Base-by-base conservation (phyloP, 2,888 invertebrate species). In the Eudemis profundana region DNA sequence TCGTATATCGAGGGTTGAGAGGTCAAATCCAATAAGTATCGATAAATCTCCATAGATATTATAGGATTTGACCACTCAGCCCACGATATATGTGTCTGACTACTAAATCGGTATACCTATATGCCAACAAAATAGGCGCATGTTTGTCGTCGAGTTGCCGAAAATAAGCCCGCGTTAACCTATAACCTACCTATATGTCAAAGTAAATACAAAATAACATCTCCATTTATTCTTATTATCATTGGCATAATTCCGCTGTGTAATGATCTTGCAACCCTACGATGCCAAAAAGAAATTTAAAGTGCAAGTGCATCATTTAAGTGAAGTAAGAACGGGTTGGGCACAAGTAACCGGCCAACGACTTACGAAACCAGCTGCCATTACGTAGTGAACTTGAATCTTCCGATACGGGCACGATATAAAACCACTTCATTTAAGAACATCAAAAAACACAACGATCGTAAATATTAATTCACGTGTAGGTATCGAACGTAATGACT, bases 351-450 rank as follows among this genome's bases (percentile, higher is more conserved):
- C 79, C 69, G 72, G 72, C 71, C 72, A 69, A 76, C 72, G 56
- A 74, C 78, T 83, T 81, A 84, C 76, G 80, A 85, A 87, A 88
- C 87, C 82, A 79, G 85, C 81, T 78, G n/a, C 77, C 76, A 74
- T 85, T 85, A 82, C 83, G 79, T 79, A 79, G 78, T 85, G 83
- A 84, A 82, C 84, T 84, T 85, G 83, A 79, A 75, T 72, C 57
- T 51, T 59, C 57, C 42, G 23, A 57, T 57, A 42, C 27, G n/a
- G 46, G 10, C 46, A 21, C 21, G 42, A n/a, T 42, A 56, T 56
- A 56, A 44, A 54, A 56, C 12, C 46, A 46, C 46, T 17, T 42
- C 4, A 27, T 42, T 54, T 12, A 56, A 56, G n/a, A 56, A 40
- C 53, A 5, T 17, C 44, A 57, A 46, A 29, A 47, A 46, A 36